Evolutionary conservation across 2,797 vertebrate genomes (phyloP), one percentile per base, ranked within the genome.

Genomic region (Tauraco hartlaubi): DNA sequence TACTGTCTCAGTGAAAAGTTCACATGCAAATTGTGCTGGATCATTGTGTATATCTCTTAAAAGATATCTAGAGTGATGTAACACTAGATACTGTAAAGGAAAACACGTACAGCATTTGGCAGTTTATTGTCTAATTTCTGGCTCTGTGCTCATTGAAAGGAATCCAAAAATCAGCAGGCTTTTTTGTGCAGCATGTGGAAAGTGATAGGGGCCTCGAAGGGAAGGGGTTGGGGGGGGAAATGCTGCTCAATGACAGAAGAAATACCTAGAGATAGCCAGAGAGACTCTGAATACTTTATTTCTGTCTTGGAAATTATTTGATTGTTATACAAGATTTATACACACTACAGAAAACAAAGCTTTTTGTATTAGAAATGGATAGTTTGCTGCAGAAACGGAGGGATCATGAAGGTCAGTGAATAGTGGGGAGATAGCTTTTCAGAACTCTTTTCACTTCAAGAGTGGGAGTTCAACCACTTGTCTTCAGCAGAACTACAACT

Each of bases 121-220:
- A 71, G 11, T 28, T 7, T 39, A 8, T 69, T 48, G 5, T 44
- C 39, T 66, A 7, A 33, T 87, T 82, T 78, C 35, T 87, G 39
- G 15, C 25, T 75, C 74, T 3, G 7, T 39, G 11, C 39, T 43
- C 5, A 2, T 14, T 66, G 55, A 55, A 81, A 71, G 6, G 35
- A 75, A 46, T 41, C 6, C 15, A 75, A 35, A 84, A 68, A 21
- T 26, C 44, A 44, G 12, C 22, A 55, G 55, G 6, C 5, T 49
- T 63, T 63, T 82, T n/a, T 52, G 19, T 85, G 63, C 22, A 43
- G 39, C 8, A 2, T 19, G 8, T 25, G 29, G 43, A n/a, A 92
- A 62, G 15, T 6, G n/a, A 55, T 39, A 28, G 28, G 18, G 19
- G 8, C 58, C 49, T 75, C 0, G 0, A 49, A 69, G n/a, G 21